Evolutionary conservation across 2,113 vertebrate genomes (phyloP).

Genomic region (Martes martes): DNA sequence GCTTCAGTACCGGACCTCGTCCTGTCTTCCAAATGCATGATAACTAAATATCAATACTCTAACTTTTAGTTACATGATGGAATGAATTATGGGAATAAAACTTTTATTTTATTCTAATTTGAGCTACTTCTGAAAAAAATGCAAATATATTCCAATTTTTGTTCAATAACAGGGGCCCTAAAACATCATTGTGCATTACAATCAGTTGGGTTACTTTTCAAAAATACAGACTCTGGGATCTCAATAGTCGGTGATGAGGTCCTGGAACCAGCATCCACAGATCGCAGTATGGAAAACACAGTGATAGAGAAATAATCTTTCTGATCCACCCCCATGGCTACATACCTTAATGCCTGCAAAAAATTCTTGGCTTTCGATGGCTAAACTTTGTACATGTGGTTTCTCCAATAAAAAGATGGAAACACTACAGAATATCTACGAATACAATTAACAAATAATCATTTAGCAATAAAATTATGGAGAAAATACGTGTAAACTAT

Average conservation of each 20-base stretch:
- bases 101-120: neutral
- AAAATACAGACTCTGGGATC: neutral
- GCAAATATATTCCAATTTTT: neutral
- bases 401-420: constrained; percentile 89
- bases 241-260: neutral
- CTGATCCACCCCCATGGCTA: neutral
- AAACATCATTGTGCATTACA: neutral
- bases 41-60: neutral
- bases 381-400: constrained; percentile 80
- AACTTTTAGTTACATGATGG: neutral
- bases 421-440: constrained; percentile 89
- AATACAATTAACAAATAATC: constrained; percentile 50
- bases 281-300: neutral
- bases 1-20: neutral
- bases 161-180: neutral
- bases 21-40: neutral
- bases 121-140: neutral
- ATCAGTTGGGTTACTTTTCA: neutral
- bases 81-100: neutral
- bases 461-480: neutral
- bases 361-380: constrained; percentile 89
- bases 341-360: constrained; percentile 92
- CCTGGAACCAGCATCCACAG: neutral
- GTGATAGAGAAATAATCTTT: neutral
- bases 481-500: neutral